These are phyloP conservation scores for Cotesia chilonis DNA, from an alignment of 1,140 invertebrate genomes.

Conservation along the genomic window DNA sequence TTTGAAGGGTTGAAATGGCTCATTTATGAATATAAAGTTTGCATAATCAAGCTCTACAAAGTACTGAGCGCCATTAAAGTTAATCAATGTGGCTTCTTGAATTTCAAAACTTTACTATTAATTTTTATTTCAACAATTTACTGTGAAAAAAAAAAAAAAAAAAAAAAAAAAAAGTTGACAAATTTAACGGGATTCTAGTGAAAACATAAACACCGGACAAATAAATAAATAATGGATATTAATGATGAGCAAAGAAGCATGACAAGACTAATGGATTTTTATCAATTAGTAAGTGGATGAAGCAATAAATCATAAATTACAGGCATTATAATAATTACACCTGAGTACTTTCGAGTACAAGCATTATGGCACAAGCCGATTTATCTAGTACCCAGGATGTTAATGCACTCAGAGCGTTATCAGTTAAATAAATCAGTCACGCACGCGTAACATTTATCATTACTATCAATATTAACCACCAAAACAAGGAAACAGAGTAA, in stretches of 20 bases:
- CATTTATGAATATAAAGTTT: too few relatives aligned
- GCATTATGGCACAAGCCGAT: constrained; percentile 25
- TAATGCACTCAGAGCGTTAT: constrained; percentile 29
- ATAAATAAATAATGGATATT: not conserved
- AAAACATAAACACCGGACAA: not conserved
- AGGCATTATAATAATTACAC: constrained; percentile 55
- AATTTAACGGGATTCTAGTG: too few relatives aligned
- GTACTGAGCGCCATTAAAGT: too few relatives aligned
- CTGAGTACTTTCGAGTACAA: constrained; percentile 38
- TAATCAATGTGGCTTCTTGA: too few relatives aligned
- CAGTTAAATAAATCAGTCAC: constrained; percentile 41
- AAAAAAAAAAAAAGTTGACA: too few relatives aligned
- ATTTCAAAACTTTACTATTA: too few relatives aligned
- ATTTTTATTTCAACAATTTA: too few relatives aligned
- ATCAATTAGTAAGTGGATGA: constrained; percentile 4
- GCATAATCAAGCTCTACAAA: too few relatives aligned
- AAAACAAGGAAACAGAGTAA: constrained; percentile 4
- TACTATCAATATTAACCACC: too few relatives aligned
- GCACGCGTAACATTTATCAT: constrained; percentile 11
- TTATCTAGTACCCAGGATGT: not conserved
- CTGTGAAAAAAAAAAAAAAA: too few relatives aligned
- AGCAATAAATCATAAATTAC: constrained; percentile 52
- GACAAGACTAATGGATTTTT: not conserved
- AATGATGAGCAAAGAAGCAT: not conserved
- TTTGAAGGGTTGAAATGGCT: too few relatives aligned